Percentiles rank a stretch among this genome's conserved stretches.
phyloP scores from a whole-genome alignment of 2,113 vertebrate genomes.

The Porphyrio hochstetteri region DNA sequence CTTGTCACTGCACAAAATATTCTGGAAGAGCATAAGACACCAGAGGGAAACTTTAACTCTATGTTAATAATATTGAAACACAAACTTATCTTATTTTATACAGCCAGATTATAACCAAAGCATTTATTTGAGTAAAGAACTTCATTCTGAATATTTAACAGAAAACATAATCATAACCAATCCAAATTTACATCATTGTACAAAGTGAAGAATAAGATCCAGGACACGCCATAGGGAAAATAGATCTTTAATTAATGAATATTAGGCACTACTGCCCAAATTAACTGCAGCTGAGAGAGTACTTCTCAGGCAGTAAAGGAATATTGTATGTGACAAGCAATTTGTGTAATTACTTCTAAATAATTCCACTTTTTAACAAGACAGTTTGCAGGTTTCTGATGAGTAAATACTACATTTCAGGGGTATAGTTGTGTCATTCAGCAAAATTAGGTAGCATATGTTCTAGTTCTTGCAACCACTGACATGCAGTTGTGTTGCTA shows the following conservation, averaged over 20 bases:
- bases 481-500: neutral
- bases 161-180: neutral
- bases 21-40: neutral
- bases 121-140: neutral
- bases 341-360: constrained; percentile 48
- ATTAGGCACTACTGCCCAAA: neutral
- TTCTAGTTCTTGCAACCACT: neutral
- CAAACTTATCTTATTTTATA: neutral
- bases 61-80: neutral
- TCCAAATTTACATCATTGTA: neutral
- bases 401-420: neutral
- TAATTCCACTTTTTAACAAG: constrained; percentile 26
- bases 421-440: neutral
- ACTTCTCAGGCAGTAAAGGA: constrained; percentile 19
- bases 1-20: neutral
- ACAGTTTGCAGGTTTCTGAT: neutral
- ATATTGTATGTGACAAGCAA: constrained; percentile 33
- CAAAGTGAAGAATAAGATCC: neutral
- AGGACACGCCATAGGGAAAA: neutral
- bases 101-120: neutral
- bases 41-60: neutral
- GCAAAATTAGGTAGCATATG: neutral
- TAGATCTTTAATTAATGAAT: neutral
- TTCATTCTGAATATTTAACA: neutral
- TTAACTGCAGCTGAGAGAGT: constrained; percentile 28